These are phyloP conservation scores for Clytia hemisphaerica DNA, from an alignment of 30 jellyfish, hydroid and myxozoan species.

Conservation along the genomic window DNA sequence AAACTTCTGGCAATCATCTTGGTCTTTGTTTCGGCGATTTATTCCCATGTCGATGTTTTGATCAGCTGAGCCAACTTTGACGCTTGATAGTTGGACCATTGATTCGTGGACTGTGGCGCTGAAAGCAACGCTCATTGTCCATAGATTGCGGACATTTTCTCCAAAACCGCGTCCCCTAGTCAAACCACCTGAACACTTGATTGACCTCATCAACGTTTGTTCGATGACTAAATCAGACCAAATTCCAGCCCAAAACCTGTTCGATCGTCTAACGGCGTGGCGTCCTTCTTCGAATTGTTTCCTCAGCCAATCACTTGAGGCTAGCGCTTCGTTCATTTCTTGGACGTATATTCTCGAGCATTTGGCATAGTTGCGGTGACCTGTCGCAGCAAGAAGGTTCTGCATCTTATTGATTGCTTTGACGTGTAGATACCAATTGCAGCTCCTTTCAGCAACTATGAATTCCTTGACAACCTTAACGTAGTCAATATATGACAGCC, in stretches of 20 bases:
- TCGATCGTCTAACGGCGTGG: constrained; percentile 11
- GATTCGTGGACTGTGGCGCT: constrained; percentile 29
- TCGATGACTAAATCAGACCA: constrained; percentile 53
- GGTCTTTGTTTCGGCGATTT: constrained; percentile 23
- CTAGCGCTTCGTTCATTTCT: constrained; percentile 27
- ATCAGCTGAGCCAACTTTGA: constrained; percentile 21
- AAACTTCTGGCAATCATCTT: constrained; percentile 13
- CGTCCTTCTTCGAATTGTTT: not conserved
- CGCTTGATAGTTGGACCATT: constrained; percentile 32
- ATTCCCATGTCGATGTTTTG: constrained; percentile 43
- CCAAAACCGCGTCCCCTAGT: constrained; percentile 48
- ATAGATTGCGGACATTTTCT: constrained; percentile 10
- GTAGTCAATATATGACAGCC: constrained; percentile 39
- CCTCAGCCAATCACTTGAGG: constrained; percentile 8
- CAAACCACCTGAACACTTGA: constrained; percentile 38
- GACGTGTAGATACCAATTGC: constrained; percentile 31
- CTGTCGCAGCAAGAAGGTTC: constrained; percentile 37
- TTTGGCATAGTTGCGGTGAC: constrained; percentile 43
- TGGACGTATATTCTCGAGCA: constrained; percentile 36
- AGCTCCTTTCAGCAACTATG: constrained; percentile 44
- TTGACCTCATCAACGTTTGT: constrained; percentile 47
- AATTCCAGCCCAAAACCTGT: constrained; percentile 40
- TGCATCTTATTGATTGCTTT: constrained; percentile 21
- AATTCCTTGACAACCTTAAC: constrained; percentile 2
- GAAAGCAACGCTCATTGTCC: constrained; percentile 22